Percentiles rank a stretch among this genome's conserved stretches.
Conservation (phyloP, 2,888 invertebrate species). For the Strigamia transsilvanica region DNA sequence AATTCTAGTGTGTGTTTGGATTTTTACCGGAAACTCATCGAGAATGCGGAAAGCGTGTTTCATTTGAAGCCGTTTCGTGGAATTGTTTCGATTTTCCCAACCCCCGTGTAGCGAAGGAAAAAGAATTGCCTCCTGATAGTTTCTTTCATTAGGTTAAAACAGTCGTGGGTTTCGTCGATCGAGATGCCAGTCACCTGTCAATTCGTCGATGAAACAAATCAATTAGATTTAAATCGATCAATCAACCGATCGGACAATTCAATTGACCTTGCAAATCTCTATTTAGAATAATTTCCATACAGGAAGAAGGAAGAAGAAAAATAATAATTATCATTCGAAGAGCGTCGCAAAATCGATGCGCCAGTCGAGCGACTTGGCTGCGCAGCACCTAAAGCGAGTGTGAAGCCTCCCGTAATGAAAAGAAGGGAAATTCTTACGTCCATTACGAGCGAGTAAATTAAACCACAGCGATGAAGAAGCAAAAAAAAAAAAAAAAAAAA, state of each 20-base stretch:
- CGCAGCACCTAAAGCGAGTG: not conserved
- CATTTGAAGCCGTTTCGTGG: too few relatives aligned
- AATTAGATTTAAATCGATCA: not conserved
- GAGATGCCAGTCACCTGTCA: not conserved
- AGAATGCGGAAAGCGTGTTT: too few relatives aligned
- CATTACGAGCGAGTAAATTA: slow-evolving; percentile 35
- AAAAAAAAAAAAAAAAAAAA: slow-evolving; percentile 7
- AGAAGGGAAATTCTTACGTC: slow-evolving; percentile 24
- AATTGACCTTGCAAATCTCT: not conserved
- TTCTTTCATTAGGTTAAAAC: too few relatives aligned
- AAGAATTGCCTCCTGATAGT: too few relatives aligned
- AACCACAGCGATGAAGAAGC: slow-evolving; percentile 16
- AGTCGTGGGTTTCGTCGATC: not conserved
- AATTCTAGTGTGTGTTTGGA: not conserved
- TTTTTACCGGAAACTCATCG: not conserved
- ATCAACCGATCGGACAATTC: not conserved
- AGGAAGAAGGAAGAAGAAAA: not conserved
- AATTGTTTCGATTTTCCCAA: too few relatives aligned
- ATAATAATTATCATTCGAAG: not conserved
- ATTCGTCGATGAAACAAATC: not conserved
- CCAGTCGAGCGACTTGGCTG: not conserved
- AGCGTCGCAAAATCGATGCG: not conserved
- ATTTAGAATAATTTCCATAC: not conserved
- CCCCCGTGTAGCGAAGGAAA: too few relatives aligned
- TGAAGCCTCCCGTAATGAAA: slow-evolving; percentile 12